A percentile compares a stretch with the other conserved stretches of the same genome.
phyloP scores from a whole-genome alignment of 2,888 invertebrate species.

The Euzetes globulus region DNA sequence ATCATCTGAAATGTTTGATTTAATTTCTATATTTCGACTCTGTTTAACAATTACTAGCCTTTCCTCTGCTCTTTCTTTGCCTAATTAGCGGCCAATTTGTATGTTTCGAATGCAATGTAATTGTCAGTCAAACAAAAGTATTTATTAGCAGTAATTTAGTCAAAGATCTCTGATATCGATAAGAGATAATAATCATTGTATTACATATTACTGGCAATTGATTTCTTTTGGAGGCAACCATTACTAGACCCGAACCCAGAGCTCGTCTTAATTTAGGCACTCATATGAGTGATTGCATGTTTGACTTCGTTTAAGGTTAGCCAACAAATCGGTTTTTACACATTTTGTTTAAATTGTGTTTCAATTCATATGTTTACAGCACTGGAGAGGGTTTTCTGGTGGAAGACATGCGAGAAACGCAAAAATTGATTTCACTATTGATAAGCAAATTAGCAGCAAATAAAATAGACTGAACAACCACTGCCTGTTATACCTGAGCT shows the following conservation, averaged over 20 bases:
- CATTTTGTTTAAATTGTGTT: no score
- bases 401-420: no score
- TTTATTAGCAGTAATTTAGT: background rate
- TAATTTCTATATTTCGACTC: background rate
- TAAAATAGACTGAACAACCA: background rate
- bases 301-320: background rate
- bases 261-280: background rate
- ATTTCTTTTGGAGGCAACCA: background rate
- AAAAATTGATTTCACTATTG: background rate
- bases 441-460: conserved; percentile 12
- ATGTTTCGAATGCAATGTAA: background rate
- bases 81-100: conserved; percentile 2
- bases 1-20: conserved; percentile 20
- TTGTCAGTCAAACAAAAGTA: conserved; percentile 9
- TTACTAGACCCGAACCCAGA: background rate
- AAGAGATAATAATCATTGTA: background rate
- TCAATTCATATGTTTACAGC: no score
- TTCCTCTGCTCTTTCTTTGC: background rate
- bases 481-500: background rate
- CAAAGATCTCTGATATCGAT: conserved; percentile 11
- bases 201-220: background rate
- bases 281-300: conserved; percentile 16
- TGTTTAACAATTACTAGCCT: background rate
- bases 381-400: no score
- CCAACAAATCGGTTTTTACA: background rate